Percentiles rank a stretch among this genome's conserved stretches.
Evolutionary conservation across 2,888 invertebrate species (phyloP).

Genomic region (Dryobota labecula): DNA sequence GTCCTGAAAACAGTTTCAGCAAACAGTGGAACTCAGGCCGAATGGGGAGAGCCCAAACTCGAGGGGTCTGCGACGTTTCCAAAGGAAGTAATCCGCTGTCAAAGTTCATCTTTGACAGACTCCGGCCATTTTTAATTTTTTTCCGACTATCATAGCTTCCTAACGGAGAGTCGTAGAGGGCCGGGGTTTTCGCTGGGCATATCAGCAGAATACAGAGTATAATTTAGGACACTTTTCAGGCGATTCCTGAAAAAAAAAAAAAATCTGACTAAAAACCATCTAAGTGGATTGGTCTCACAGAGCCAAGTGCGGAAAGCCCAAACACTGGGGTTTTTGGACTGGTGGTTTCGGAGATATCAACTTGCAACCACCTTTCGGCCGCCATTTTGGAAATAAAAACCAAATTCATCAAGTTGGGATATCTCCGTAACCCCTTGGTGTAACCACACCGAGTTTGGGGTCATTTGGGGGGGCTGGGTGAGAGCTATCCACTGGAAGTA

Average conservation of each 20-base stretch:
- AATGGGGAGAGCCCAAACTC: conserved; percentile 5
- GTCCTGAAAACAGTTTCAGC: not conserved
- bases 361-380: not conserved
- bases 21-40: no score
- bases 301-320: not conserved
- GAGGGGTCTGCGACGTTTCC: not conserved
- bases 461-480: no score
- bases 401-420: no score
- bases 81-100: not conserved
- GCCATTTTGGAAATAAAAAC: no score
- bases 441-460: no score
- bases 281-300: not conserved
- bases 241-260: not conserved
- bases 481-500: not conserved
- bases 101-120: not conserved
- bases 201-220: accelerated
- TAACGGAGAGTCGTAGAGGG: not conserved
- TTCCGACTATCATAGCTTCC: no score
- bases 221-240: not conserved
- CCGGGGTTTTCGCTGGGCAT: not conserved
- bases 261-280: not conserved
- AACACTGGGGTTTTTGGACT: not conserved
- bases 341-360: not conserved
- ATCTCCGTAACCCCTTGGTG: no score
- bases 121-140: not conserved